These are phyloP conservation scores for Diadumene lineata DNA, from an alignment of 92 coral and sea anemone genomes.

Conservation along the genomic window DNA sequence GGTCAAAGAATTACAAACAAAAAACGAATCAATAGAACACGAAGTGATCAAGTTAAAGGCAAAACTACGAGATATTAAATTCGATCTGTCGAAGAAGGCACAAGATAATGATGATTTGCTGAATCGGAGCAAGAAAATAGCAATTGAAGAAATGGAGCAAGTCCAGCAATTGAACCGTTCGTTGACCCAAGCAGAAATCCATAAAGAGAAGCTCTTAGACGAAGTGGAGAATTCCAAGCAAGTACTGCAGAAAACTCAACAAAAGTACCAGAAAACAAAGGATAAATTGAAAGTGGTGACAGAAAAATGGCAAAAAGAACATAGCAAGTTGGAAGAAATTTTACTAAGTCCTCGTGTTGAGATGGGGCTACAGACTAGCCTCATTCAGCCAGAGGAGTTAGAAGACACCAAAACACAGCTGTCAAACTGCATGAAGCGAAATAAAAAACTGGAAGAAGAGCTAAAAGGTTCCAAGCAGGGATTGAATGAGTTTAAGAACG, in stretches of 20 bases:
- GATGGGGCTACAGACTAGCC: constrained; percentile 76
- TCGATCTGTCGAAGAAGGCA: constrained; percentile 55
- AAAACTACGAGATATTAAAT: constrained; percentile 31
- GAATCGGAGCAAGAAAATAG: constrained; percentile 51
- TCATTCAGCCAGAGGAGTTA: constrained; percentile 67
- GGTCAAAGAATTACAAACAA: constrained; percentile 49
- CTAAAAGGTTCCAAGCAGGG: constrained; percentile 69
- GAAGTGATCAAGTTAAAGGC: constrained; percentile 13
- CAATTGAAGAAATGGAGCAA: constrained; percentile 62
- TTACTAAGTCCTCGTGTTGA: constrained; percentile 77
- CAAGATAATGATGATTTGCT: constrained; percentile 52
- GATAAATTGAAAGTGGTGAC: constrained; percentile 65
- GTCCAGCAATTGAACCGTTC: constrained; percentile 76
- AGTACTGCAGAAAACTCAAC: constrained; percentile 65
- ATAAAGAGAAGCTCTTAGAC: constrained; percentile 65
- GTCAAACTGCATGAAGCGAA: constrained; percentile 65
- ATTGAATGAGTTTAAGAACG: constrained; percentile 53
- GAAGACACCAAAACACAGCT: constrained; percentile 64
- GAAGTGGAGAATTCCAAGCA: constrained; percentile 64
- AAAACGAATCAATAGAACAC: constrained; percentile 43
- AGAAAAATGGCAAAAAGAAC: constrained; percentile 73
- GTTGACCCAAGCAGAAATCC: constrained; percentile 72
- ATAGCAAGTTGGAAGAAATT: constrained; percentile 65
- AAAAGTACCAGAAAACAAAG: constrained; percentile 71
- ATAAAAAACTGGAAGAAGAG: constrained; percentile 62